These are phyloP conservation scores for Torymus aiolomorphi DNA, from an alignment of 2,888 invertebrate species.

Conservation along the genomic window DNA sequence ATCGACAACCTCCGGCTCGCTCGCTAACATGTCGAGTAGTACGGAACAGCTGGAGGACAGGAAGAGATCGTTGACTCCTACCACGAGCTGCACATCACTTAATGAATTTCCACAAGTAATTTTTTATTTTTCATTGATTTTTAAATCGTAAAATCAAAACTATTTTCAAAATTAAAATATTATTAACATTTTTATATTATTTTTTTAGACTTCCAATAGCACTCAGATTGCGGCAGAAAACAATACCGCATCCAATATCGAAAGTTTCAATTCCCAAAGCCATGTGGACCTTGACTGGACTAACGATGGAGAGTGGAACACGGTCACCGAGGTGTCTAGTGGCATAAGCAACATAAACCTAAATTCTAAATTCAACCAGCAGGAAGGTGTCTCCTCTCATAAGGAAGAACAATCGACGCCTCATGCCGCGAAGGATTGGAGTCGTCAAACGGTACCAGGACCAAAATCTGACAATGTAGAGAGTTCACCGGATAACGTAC, in stretches of 20 bases:
- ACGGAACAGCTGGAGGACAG: constrained; percentile 64
- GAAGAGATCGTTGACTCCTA: constrained; percentile 63
- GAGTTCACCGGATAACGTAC: constrained; percentile 55
- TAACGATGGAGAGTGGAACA: constrained; percentile 62
- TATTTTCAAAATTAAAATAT: no score
- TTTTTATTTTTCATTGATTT: not conserved
- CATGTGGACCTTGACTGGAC: constrained; percentile 64
- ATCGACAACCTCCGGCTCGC: constrained; percentile 63
- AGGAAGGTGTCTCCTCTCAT: constrained; percentile 24
- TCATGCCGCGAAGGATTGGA: constrained; percentile 47
- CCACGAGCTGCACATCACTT: constrained; percentile 61
- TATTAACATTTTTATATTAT: no score
- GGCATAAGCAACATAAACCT: constrained; percentile 68
- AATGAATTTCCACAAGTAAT: constrained; percentile 62
- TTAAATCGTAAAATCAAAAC: no score
- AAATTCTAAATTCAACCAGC: constrained; percentile 48
- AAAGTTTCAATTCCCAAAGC: constrained; percentile 59
- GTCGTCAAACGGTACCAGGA: constrained; percentile 25
- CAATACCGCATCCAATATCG: constrained; percentile 54
- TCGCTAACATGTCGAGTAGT: constrained; percentile 61
- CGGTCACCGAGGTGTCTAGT: constrained; percentile 63
- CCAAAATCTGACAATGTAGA: constrained; percentile 42
- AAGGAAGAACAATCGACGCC: constrained; percentile 42
- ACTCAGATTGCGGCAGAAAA: constrained; percentile 45
- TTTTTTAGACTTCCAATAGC: constrained; percentile 46